Evolutionary conservation across 2,888 invertebrate species (phyloP), one percentile per base, ranked within the genome.

Genomic region (Pristionchus maxplancki): DNA sequence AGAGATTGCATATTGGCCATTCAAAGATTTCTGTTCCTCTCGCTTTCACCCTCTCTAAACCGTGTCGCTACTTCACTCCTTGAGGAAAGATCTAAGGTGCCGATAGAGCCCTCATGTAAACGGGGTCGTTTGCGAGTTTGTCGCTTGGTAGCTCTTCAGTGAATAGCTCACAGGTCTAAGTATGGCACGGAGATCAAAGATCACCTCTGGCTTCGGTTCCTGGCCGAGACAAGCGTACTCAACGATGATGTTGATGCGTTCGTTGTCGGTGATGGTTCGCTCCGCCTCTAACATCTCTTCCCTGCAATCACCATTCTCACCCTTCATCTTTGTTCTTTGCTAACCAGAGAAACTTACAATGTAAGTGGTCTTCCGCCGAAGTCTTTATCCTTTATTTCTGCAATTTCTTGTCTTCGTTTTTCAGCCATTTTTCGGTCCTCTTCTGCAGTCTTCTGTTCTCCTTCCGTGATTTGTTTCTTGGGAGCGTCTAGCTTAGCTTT

Each of bases 161-260:
- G 50, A 50, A 50, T 50, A n/a, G n/a, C n/a, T n/a, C n/a, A n/a
- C n/a, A 62, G 28, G n/a, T 62, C 24, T 4, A 28, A 5, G 67
- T 28, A 28, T 40, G 1, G 40, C 24, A 17, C 24, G 37, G 44
- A 78, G 78, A 78, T 78, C 44, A 78, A 78, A 78, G 78, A 78
- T 44, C 28, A 78, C 78, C 44, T 78, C 78, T 2, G n/a, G 48
- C 44, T 48, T 40, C 44, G 78, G 78, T n/a, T 78, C 44, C 40
- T 85, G 85, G 17, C 48, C 48, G 1, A 87, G 86, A 37, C 64
- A 53, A 0, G 86, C 86, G 28, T 87, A 87, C 50, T 87, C 86
- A 4, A 87, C 48, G 48, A 87, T 34, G 50, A 87, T 40, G 24
- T 44, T 50, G 86, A 87, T 71, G 28, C 40, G 31, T 40, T 87